Conservation (phyloP, 2,113 vertebrate species). For the Agapornis roseicollis region DNA sequence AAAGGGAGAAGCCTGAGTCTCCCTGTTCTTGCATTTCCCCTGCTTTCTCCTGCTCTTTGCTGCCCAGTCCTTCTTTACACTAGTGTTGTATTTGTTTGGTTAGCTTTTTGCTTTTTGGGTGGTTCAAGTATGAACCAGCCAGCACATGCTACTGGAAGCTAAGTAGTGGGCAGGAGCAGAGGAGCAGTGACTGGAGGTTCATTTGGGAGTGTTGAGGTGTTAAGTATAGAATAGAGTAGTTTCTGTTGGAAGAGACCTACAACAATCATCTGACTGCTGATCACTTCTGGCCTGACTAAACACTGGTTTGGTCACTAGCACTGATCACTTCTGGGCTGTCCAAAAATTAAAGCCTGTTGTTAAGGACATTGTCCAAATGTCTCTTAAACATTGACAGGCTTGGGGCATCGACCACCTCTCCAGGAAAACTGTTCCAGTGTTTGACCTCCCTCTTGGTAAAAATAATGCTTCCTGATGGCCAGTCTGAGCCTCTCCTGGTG, state of each 20-base stretch:
- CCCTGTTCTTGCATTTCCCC: background rate
- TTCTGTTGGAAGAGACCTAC: background rate
- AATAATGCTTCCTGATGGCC: background rate
- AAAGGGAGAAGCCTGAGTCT: background rate
- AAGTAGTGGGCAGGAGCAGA: background rate
- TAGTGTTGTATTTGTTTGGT: background rate
- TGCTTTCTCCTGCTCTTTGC: background rate
- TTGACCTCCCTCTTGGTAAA: background rate
- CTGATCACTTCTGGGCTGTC: background rate
- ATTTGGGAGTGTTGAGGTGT: background rate
- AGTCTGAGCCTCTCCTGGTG: accelerated
- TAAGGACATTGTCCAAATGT: background rate
- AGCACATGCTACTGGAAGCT: background rate
- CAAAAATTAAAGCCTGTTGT: background rate
- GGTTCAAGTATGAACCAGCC: background rate
- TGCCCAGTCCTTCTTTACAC: background rate
- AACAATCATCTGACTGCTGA: background rate
- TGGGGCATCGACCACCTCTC: background rate
- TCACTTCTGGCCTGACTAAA: no score
- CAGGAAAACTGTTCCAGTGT: background rate
- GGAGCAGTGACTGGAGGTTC: background rate
- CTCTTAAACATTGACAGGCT: background rate
- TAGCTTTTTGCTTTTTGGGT: background rate
- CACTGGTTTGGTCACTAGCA: no score
- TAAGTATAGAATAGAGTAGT: background rate